phyloP scores from a whole-genome alignment of 2,888 invertebrate genomes.

The Zygaena filipendulae region DNA sequence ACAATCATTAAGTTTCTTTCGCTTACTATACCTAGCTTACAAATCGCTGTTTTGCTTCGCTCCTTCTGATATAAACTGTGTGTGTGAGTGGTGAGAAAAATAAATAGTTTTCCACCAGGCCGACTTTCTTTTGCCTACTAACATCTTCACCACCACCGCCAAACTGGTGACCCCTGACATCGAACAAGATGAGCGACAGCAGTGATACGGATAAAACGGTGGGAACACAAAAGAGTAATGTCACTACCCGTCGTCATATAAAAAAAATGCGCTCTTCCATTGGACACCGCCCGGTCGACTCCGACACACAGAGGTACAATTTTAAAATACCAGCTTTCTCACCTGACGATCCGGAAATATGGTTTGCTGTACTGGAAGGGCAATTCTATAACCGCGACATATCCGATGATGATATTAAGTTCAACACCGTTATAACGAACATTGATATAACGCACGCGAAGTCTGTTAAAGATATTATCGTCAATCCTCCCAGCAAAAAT shows the following conservation, averaged over 20 bases:
- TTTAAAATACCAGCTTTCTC: constrained; percentile 1
- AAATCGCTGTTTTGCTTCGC: too few species aligned
- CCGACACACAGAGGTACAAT: constrained; percentile 1
- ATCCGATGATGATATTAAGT: neutral
- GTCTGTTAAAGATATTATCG: constrained; percentile 1
- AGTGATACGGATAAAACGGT: too few species aligned
- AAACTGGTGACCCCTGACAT: too few species aligned
- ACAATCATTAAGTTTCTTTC: too few species aligned
- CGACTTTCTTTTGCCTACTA: too few species aligned
- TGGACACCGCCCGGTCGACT: neutral
- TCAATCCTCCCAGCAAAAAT: neutral
- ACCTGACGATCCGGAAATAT: constrained; percentile 4
- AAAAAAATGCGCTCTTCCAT: neutral
- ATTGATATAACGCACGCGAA: constrained; percentile 2
- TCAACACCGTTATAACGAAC: neutral
- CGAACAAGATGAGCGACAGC: too few species aligned
- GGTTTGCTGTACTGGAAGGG: constrained; percentile 3
- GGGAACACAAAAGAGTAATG: too few species aligned
- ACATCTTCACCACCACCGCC: too few species aligned
- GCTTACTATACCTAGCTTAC: too few species aligned
- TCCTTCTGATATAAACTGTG: too few species aligned
- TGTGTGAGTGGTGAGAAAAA: too few species aligned
- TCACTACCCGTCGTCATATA: constrained; percentile 17
- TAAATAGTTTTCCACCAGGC: too few species aligned
- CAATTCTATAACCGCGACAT: constrained; percentile 2